Conservation (phyloP, 2,113 vertebrate species). For the Proteles cristata region DNA sequence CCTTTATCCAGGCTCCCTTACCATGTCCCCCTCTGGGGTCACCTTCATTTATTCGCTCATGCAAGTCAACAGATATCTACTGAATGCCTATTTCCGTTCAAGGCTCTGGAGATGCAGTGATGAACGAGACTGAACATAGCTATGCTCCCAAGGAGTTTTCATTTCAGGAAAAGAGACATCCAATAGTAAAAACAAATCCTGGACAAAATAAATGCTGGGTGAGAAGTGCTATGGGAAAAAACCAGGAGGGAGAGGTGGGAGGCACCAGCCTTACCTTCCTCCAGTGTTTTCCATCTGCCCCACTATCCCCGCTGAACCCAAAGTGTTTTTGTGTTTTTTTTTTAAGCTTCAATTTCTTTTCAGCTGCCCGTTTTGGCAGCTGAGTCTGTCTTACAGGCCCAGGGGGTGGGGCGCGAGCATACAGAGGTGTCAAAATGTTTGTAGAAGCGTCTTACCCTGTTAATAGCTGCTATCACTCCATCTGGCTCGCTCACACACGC, state of each 20-base stretch:
- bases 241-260: background rate
- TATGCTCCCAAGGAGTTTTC: background rate
- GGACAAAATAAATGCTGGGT: background rate
- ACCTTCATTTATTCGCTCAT: background rate
- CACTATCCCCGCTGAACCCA: background rate
- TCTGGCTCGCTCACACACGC: background rate
- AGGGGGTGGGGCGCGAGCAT: background rate
- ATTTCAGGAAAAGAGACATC: background rate
- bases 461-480: background rate
- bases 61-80: background rate
- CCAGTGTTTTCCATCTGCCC: background rate
- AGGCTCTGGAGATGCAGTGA: background rate
- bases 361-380: background rate
- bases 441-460: background rate
- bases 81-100: background rate
- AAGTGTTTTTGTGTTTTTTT: background rate
- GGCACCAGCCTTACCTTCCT: background rate
- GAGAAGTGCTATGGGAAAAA: background rate
- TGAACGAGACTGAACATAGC: background rate
- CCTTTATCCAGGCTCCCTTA: background rate
- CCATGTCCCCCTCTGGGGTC: background rate
- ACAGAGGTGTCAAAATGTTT: background rate
- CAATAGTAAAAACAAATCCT: background rate
- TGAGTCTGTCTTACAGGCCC: background rate
- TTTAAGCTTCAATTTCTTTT: conserved; percentile 7